These are phyloP conservation scores for Cryptoprocta ferox DNA, from an alignment of 2,797 vertebrate species.

Conservation along the genomic window DNA sequence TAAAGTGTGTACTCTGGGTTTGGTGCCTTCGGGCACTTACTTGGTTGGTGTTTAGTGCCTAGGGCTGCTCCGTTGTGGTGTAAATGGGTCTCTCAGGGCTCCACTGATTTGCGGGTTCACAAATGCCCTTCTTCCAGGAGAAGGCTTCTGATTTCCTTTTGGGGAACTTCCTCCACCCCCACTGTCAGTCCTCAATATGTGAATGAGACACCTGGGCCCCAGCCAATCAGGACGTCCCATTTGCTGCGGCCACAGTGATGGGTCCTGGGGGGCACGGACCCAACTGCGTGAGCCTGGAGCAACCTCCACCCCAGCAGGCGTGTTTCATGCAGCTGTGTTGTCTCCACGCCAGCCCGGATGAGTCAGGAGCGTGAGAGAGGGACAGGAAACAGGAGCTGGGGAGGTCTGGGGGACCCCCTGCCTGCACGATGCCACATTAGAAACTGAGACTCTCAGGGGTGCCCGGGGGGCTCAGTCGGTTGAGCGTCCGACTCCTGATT, in stretches of 20 bases:
- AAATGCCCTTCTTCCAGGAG: not conserved
- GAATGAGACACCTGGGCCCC: not conserved
- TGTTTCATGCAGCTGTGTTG: accelerated
- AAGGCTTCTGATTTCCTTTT: not conserved
- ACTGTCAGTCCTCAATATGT: not conserved
- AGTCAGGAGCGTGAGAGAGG: not conserved
- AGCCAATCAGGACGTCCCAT: not conserved
- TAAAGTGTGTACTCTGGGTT: not conserved
- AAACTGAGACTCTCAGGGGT: not conserved
- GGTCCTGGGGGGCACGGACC: not conserved
- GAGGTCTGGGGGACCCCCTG: accelerated
- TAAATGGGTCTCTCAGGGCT: not conserved
- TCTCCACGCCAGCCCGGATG: no score
- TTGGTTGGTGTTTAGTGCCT: accelerated
- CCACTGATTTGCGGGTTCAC: not conserved
- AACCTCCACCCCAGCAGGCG: not conserved
- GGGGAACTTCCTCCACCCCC: no score
- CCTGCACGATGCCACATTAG: no score
- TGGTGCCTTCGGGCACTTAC: not conserved
- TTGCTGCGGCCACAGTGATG: not conserved
- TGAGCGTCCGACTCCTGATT: no score
- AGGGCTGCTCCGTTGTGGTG: accelerated
- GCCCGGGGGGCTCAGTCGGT: no score
- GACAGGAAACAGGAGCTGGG: not conserved
- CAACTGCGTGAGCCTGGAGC: not conserved